Percentiles rank a stretch among this genome's conserved stretches.
phyloP scores from a whole-genome alignment of 2,888 invertebrate genomes.

The Cybosia mesomella region DNA sequence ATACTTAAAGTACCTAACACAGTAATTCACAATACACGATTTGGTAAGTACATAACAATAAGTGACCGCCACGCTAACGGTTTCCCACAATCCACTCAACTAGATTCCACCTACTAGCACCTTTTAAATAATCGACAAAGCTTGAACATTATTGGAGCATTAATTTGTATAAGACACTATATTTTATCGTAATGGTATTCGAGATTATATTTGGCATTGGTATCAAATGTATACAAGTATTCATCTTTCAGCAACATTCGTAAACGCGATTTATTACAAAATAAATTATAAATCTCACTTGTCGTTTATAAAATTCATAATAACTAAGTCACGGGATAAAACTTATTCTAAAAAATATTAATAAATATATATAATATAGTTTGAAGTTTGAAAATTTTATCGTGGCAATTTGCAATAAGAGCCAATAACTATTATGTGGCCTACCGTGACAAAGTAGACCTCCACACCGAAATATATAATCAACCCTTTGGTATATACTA shows the following conservation, averaged over 20 bases:
- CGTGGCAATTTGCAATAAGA: background rate
- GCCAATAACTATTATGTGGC: background rate
- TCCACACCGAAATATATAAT: background rate
- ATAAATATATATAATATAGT: conserved; percentile 51
- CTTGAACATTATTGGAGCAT: conserved; percentile 56
- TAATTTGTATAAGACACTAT: conserved; percentile 35
- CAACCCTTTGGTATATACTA: background rate
- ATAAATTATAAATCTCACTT: conserved; percentile 64
- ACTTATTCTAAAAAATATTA: conserved; percentile 68
- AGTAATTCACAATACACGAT: conserved; percentile 48
- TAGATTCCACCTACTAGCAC: conserved; percentile 63
- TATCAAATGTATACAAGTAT: conserved; percentile 25
- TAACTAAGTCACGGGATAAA: conserved; percentile 57
- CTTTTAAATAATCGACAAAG: conserved; percentile 55
- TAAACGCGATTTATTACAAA: conserved; percentile 42
- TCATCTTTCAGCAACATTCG: conserved; percentile 39
- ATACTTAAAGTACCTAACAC: conserved; percentile 53
- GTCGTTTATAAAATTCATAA: conserved; percentile 64
- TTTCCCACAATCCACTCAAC: conserved; percentile 54
- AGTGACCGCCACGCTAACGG: conserved; percentile 30
- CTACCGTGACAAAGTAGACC: background rate
- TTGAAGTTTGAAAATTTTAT: conserved; percentile 22
- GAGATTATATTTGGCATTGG: conserved; percentile 54
- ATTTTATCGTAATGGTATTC: conserved; percentile 46
- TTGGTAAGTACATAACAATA: conserved; percentile 42